A percentile compares a stretch with the other conserved stretches of the same genome.
phyloP scores from a whole-genome alignment of 2,113 vertebrate species.

The Circaetus gallicus region DNA sequence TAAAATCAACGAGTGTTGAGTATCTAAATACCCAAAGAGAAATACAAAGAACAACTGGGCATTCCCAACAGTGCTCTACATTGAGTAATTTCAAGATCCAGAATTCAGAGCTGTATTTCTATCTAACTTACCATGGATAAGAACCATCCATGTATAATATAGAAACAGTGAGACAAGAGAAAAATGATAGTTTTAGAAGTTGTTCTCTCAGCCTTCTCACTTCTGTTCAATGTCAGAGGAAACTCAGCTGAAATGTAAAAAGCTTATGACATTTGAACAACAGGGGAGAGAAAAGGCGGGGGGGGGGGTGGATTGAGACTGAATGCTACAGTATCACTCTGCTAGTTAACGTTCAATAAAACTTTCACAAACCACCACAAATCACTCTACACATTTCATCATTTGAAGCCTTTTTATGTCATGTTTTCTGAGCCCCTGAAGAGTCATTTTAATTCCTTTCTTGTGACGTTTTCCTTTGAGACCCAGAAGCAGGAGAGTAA shows the following conservation, averaged over 20 bases:
- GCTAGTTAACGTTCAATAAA: conserved; percentile 58
- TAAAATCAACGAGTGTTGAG: background rate
- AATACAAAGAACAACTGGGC: background rate
- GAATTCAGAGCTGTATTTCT: background rate
- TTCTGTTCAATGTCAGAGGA: conserved; percentile 28
- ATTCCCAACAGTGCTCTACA: background rate
- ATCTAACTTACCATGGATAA: background rate
- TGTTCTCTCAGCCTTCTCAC: conserved; percentile 12
- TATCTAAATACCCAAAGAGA: background rate
- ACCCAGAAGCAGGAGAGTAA: conserved; percentile 45
- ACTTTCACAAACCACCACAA: conserved; percentile 51
- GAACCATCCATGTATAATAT: background rate
- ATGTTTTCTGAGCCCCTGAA: conserved; percentile 53
- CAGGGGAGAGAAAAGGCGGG: background rate
- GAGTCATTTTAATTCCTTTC: conserved; percentile 62
- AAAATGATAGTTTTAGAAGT: background rate
- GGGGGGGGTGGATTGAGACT: background rate
- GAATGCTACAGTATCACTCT: background rate
- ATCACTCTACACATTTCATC: conserved; percentile 50
- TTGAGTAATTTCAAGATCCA: background rate
- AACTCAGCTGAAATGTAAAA: conserved; percentile 31
- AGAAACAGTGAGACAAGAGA: background rate
- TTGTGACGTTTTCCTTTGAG: conserved; percentile 55
- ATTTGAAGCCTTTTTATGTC: conserved; percentile 62
- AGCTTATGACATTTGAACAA: conserved; percentile 34